phyloP scores from a whole-genome alignment of 1,140 invertebrate genomes.

The Neodiprion pinetum region DNA sequence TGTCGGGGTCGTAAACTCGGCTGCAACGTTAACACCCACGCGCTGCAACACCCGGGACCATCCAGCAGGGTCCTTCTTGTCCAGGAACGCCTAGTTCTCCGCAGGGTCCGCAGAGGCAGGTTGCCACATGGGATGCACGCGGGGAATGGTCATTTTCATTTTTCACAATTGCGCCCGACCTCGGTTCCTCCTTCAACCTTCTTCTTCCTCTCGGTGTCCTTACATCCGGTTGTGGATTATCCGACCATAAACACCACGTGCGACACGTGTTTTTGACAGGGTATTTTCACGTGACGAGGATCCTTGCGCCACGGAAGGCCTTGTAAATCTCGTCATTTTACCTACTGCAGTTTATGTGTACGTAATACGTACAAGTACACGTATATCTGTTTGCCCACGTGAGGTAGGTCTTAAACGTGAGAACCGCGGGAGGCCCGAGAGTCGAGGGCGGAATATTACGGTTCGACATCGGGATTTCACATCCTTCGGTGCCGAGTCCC shows the following conservation, averaged over 20 bases:
- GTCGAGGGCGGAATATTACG: too few species aligned
- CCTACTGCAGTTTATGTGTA: too few species aligned
- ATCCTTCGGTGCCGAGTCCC: too few species aligned
- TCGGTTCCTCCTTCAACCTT: too few species aligned
- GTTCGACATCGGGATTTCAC: too few species aligned
- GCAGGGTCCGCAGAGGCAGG: neutral
- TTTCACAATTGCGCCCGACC: neutral
- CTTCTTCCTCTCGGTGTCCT: too few species aligned
- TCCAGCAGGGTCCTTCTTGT: neutral
- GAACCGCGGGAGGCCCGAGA: neutral
- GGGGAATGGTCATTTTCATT: neutral
- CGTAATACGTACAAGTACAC: neutral
- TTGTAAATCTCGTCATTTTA: neutral
- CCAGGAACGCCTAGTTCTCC: constrained; percentile 20
- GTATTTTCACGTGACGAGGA: neutral
- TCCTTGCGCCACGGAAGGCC: too few species aligned
- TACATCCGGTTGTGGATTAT: too few species aligned
- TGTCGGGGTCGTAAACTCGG: constrained; percentile 37
- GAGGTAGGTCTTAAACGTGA: neutral
- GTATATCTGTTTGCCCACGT: neutral
- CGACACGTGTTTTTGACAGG: neutral
- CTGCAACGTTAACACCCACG: constrained; percentile 38
- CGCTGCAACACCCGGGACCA: constrained; percentile 10
- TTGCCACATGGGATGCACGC: constrained; percentile 22
- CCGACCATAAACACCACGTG: neutral